Evolutionary conservation across 2,888 invertebrate species (phyloP), one percentile per base, ranked within the genome.

Genomic region (Ganaspis brasiliensis): DNA sequence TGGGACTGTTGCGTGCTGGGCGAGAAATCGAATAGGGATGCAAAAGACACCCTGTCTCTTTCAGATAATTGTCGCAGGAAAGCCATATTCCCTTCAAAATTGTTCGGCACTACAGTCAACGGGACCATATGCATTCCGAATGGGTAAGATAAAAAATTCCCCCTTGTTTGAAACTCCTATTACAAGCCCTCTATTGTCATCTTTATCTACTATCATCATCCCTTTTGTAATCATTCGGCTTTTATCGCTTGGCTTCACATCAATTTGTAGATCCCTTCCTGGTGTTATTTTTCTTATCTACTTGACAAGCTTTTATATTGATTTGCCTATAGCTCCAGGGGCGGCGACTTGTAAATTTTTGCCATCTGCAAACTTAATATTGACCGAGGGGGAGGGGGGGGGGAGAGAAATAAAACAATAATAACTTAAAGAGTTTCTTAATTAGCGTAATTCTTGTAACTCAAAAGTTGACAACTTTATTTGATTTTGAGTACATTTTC

Each of bases 31-130:
- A 85, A 97, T 97, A 91, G 95, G 95, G 88, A 95, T 95, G 86
- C 89, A 35, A 95, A 96, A 87, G 97, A 98, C 92, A 77, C 97
- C 97, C 0, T 98, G 98, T 89, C 93, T 97, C 85, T 97, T 97
- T 92, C 97, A 97, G 92, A 94, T 98, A 77, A 96, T 96, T 24
- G 95, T 96, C 98, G 98, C 91, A 97, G 98, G 97, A 89, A 96
- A 96, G 76, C 98, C 98, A 14, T 96, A 97, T 90, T 96, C 97
- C 75, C 94, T 97, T 74, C 95, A 96, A 88, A 98, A 98, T 92
- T 98, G 98, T 91, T 94, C 96, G 21, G 95, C 97, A 57, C 94
- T 88, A 0, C 90, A 90, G 79, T 89, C 90, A 2, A 89, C 89
- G 63, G 89, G 89, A 52, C 86, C 89, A 59, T 90, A 89, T 79